Conservation (phyloP, 2,113 vertebrate genomes). For the Talpa occidentalis region DNA sequence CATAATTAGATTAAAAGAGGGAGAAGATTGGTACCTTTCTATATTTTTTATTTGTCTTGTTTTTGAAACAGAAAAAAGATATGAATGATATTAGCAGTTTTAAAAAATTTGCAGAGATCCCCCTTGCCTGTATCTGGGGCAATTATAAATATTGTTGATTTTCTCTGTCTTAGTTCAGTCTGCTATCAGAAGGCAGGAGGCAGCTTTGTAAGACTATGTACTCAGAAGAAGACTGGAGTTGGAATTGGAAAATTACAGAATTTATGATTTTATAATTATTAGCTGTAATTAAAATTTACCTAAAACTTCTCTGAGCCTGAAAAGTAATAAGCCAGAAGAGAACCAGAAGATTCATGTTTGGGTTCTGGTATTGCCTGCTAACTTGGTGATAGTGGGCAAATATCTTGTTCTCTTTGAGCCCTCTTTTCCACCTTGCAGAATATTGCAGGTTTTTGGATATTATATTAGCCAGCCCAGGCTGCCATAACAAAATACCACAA, state of each 20-base stretch:
- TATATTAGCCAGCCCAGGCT: background rate
- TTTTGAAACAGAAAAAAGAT: background rate
- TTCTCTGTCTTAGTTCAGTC: background rate
- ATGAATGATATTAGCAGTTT: background rate
- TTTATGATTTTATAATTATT: background rate
- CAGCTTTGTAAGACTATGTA: no score
- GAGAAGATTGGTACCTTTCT: background rate
- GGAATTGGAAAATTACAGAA: background rate
- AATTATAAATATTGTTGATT: background rate
- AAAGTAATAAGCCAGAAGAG: background rate
- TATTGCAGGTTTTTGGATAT: background rate
- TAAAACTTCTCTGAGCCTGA: background rate
- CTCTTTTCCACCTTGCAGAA: background rate
- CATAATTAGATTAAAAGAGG: background rate
- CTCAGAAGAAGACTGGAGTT: background rate
- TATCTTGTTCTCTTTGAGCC: background rate
- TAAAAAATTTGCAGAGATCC: background rate
- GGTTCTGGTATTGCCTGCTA: background rate
- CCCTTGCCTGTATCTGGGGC: background rate
- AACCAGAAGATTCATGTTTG: background rate
- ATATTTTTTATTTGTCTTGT: background rate
- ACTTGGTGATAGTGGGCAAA: background rate
- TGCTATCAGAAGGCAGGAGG: background rate
- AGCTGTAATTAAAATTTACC: background rate
- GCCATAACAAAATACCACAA: no score